A percentile compares a stretch with the other conserved stretches of the same genome.
These are phyloP conservation scores for Erannis defoliaria DNA, from an alignment of 2,888 invertebrate genomes.

Conservation along the genomic window DNA sequence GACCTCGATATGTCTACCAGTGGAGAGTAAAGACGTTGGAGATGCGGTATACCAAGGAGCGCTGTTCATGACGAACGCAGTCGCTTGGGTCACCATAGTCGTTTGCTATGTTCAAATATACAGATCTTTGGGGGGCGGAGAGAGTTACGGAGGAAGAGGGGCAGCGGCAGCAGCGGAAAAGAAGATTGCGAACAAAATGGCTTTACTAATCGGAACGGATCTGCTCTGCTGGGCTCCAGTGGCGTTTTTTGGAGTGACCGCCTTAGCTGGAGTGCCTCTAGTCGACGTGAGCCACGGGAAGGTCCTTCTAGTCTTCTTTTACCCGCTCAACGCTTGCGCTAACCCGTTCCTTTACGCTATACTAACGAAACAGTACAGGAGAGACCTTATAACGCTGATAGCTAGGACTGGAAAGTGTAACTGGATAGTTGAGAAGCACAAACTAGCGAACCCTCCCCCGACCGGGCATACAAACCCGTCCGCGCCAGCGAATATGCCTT, in stretches of 20 bases:
- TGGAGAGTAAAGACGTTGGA: constrained; percentile 90
- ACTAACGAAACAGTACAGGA: constrained; percentile 94
- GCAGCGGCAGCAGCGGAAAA: constrained; percentile 89
- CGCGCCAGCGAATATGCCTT: constrained; percentile 66
- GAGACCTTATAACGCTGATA: constrained; percentile 90
- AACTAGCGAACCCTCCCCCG: constrained; percentile 74
- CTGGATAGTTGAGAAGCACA: constrained; percentile 76
- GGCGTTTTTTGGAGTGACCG: constrained; percentile 95
- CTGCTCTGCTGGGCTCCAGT: constrained; percentile 95
- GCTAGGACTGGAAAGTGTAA: constrained; percentile 86
- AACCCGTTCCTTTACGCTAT: constrained; percentile 97
- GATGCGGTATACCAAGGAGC: constrained; percentile 92
- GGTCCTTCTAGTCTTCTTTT: constrained; percentile 95
- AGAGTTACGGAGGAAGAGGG: constrained; percentile 88
- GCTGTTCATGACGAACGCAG: constrained; percentile 91
- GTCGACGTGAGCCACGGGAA: constrained; percentile 94
- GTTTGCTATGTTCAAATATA: constrained; percentile 95
- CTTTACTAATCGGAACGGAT: constrained; percentile 94
- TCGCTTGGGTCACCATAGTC: constrained; percentile 94
- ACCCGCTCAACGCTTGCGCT: constrained; percentile 96
- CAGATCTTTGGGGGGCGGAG: constrained; percentile 90
- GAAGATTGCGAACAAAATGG: constrained; percentile 96
- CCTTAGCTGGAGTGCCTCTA: constrained; percentile 93
- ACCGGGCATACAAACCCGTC: constrained; percentile 79
- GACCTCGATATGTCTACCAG: constrained; percentile 95